A percentile compares a stretch with the other conserved stretches of the same genome.
Conservation (phyloP, 2,113 vertebrate species). For the Alexandromys fortis region DNA sequence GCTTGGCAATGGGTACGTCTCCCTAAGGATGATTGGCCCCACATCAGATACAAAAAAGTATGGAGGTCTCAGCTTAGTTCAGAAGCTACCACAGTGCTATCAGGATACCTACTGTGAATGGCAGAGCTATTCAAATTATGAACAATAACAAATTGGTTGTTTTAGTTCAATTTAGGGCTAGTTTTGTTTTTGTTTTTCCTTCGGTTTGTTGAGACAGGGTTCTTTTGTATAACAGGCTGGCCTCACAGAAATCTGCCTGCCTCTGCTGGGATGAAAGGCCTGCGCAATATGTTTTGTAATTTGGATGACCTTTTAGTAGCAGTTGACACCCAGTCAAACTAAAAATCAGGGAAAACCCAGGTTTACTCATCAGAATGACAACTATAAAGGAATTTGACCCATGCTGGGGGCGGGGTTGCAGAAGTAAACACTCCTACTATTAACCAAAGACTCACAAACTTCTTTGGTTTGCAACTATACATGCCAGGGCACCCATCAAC, state of each 20-base stretch:
- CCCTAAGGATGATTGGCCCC: background rate
- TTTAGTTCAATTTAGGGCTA: too few relatives aligned
- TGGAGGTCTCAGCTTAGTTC: background rate
- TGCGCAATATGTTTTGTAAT: background rate
- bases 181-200: too few relatives aligned
- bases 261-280: too few relatives aligned
- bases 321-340: background rate
- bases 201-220: too few relatives aligned
- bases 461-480: background rate
- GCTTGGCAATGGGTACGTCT: rapidly evolving
- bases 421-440: background rate
- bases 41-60: background rate
- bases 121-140: background rate
- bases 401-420: background rate
- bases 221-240: too few relatives aligned
- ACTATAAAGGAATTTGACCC: background rate
- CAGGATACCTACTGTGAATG: background rate
- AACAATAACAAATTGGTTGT: background rate
- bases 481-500: background rate
- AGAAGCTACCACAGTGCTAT: rapidly evolving
- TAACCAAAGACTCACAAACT: background rate
- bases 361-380: background rate
- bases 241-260: too few relatives aligned
- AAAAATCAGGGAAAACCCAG: background rate
- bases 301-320: background rate